Evolutionary conservation across 2,888 invertebrate species (phyloP), one percentile per base, ranked within the genome.

Genomic region (Drosophila macrothrix): DNA sequence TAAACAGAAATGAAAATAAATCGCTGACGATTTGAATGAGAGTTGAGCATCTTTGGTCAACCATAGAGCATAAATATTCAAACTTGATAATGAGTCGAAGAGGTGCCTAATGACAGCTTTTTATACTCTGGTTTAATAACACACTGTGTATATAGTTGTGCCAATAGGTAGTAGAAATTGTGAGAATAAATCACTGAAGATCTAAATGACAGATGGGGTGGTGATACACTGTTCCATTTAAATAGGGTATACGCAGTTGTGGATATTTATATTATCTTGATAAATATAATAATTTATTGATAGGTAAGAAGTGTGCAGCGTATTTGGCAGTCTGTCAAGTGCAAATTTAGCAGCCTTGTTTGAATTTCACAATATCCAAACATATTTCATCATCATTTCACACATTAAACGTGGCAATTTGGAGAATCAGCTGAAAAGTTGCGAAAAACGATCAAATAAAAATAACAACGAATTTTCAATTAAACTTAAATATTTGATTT

Each of bases 401-500:
- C 65, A 53, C 49, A 41, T 56, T 37, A 31, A 61, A 22, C 43
- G 22, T 65, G 43, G 9, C 31, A 71, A 22, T 46, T 73, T 31
- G 28, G 31, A 19, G 41, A 43, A 25, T 3, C 10, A n/a, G 22
- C 19, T 29, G 12, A 14, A 33, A 46, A 31, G 25, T 25, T 7
- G 25, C 10, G 16, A 33, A 16, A 33, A 1, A 33, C 39, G 31
- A 5, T 29, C 31, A 65, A 4, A 39, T 2, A 37, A 25, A 39
- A 46, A 22, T 6, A 22, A 9, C 4, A 28, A 3, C 3, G 4
- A 19, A 5, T 28, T 28, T 19, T 60, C 9, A 14, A 12, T 39
- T 46, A 41, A 28, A 28, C 76, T 81, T 67, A 78, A 77, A 31
- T 76, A 71, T 53, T 65, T 72, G 41, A 46, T 55, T 78, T 73